Evolutionary conservation across 2,113 vertebrate species (phyloP), one percentile per base, ranked within the genome.

Genomic region (Pseudopodoces humilis): DNA sequence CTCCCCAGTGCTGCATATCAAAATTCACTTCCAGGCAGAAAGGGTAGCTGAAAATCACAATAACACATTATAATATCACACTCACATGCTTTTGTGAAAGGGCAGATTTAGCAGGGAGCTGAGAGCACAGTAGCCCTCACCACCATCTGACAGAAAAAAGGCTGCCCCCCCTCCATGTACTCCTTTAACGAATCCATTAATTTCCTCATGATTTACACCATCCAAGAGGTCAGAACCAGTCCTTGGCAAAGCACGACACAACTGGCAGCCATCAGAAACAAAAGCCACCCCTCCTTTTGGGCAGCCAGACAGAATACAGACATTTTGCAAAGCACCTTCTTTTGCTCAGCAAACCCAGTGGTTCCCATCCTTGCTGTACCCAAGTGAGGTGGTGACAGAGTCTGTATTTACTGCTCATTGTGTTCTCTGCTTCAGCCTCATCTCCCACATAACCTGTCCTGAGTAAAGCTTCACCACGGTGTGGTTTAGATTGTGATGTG

Each of bases 21-120:
- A 74, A 92, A 85, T 77, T 80, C 44, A 75, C 50, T 84, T 91
- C 83, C 31, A 88, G 67, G 67, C 55, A 65, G 55, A 95, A 92
- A 22, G n/a, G 37, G 55, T 43, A 83, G 41, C 79, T 78, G 90
- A 90, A 94, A 88, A 92, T 70, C 88, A 90, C 49, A 89, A 87
- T 83, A 88, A 75, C 30, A 70, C 43, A 47, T 88, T 90, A 63
- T 53, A 83, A 70, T 83, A 86, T 60, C 65, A 64, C 71, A 67
- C n/a, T 70, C 67, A 28, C 37, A 83, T 19, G 28, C 68, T 74
- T 90, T 44, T 65, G 60, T 89, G 81, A 90, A 93, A 94, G 79
- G 75, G 68, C 50, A 88, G 77, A 86, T 91, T 83, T 91, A 89
- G n/a, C 69, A 78, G 39, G 21, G 43, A 77, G 47, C 41, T 77